Base-by-base conservation (phyloP, 2,113 vertebrate species). In the Gila orcuttii region DNA sequence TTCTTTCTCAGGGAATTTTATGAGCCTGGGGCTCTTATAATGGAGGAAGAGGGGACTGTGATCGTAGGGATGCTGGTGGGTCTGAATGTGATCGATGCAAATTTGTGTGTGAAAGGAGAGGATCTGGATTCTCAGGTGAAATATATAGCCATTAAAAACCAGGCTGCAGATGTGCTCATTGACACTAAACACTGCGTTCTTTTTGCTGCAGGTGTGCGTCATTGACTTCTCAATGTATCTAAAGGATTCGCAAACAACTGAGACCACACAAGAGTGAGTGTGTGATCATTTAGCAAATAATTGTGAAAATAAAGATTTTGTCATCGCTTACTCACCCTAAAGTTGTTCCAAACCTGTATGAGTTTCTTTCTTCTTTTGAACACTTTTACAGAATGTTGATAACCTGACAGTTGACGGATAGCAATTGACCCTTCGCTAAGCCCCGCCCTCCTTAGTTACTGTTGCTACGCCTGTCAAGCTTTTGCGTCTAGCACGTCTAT, bases 31-130 rank as follows among this genome's bases (percentile, higher is more conserved):
- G 97, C 98, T 0, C 21, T 99, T 73, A 95, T 99, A 95, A 90
- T 99, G 94, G 97, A 98, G 87, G 98, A 99, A 87, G 98, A 99
- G 91, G 98, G 98, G n/a, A 93, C 91, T 0, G 96, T 99, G 87
- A 96, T 99, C 73, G 97, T 96, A 0, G 98, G 98, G 19, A 95
- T 99, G 82, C 93, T 99, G 75, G 98, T 99, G 89, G 98, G 98
- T 50, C 95, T 99, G 87, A 99, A 99, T 6, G 96, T 99, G 79
- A 98, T 99, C 31, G 98, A 99, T 90, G 98, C 98, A 86, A 99
- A 99, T 89, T 96, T 99, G 45, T 99, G 98, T 90, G 96, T 99
- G 85, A 99, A 99, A 96, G 98, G 98, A 90, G 98, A 99, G 94
- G 97, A 99, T 91, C 93, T 99, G 85, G 98, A 99, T 92, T 97